A percentile compares a stretch with the other conserved stretches of the same genome.
These are phyloP conservation scores for Platyrinchus mystaceus DNA, from an alignment of 2,797 vertebrate species.

Conservation along the genomic window DNA sequence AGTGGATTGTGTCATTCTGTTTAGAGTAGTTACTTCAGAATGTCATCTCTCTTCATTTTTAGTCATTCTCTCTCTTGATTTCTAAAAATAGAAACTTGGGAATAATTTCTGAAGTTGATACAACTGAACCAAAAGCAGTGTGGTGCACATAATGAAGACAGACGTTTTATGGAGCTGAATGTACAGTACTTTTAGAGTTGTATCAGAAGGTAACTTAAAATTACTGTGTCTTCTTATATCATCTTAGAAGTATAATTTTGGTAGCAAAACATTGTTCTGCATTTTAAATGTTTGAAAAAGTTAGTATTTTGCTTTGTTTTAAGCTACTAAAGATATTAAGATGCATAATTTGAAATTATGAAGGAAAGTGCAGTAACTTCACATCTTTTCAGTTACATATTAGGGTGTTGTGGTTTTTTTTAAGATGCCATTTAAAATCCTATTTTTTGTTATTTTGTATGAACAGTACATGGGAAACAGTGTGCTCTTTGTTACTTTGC, in stretches of 20 bases:
- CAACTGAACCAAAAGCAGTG: neutral
- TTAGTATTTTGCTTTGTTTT: neutral
- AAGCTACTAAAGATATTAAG: neutral
- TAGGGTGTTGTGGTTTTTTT: neutral
- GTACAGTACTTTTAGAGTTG: neutral
- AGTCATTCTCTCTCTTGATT: neutral
- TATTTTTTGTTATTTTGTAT: neutral
- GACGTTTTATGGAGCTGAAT: neutral
- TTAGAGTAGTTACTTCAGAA: neutral
- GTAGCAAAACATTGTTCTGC: neutral
- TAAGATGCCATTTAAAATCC: conserved; percentile 11
- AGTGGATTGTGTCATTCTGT: neutral
- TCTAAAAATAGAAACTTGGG: neutral
- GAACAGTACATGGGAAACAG: neutral
- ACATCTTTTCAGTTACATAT: neutral
- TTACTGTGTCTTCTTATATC: neutral
- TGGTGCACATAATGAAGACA: neutral
- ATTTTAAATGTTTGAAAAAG: neutral
- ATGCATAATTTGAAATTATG: neutral
- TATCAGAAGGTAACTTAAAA: neutral
- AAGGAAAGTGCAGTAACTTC: neutral
- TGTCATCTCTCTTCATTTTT: neutral
- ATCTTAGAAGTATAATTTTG: neutral
- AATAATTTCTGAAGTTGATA: neutral
- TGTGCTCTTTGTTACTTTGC: neutral